These are phyloP conservation scores for Psammodynastes pulverulentus DNA, from an alignment of 2,113 vertebrate genomes.

Conservation along the genomic window DNA sequence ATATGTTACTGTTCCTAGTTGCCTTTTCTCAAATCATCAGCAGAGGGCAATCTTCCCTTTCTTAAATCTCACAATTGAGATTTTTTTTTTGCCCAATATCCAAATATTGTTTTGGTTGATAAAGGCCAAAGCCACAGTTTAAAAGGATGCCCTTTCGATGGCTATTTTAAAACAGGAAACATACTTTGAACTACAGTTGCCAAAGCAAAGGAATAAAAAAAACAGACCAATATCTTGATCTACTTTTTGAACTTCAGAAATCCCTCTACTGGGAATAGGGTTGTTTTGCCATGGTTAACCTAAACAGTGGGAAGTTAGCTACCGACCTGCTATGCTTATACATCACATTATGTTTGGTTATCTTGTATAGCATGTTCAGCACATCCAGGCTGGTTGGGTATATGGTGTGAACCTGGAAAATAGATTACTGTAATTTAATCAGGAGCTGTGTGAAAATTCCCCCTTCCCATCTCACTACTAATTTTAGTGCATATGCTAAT, in stretches of 20 bases:
- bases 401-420: not conserved
- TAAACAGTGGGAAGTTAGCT: not conserved
- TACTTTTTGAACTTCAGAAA: not conserved
- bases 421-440: not conserved
- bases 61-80: not conserved
- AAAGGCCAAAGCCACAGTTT: not conserved
- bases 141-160: not conserved
- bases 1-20: not conserved
- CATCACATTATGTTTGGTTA: not conserved
- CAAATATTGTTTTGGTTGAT: not conserved
- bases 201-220: not conserved
- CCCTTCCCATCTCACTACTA: not conserved
- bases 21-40: not conserved
- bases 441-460: not conserved
- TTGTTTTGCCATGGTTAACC: not conserved
- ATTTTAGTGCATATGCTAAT: not conserved
- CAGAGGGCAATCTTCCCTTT: conserved; percentile 31
- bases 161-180: not conserved
- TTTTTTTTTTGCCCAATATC: not conserved
- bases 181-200: not conserved
- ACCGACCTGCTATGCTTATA: not conserved
- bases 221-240: not conserved
- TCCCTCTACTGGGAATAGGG: not conserved
- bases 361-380: not conserved
- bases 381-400: not conserved